Conservation (phyloP, 2,797 vertebrate species). For the Paedocypris micromegethes region DNA sequence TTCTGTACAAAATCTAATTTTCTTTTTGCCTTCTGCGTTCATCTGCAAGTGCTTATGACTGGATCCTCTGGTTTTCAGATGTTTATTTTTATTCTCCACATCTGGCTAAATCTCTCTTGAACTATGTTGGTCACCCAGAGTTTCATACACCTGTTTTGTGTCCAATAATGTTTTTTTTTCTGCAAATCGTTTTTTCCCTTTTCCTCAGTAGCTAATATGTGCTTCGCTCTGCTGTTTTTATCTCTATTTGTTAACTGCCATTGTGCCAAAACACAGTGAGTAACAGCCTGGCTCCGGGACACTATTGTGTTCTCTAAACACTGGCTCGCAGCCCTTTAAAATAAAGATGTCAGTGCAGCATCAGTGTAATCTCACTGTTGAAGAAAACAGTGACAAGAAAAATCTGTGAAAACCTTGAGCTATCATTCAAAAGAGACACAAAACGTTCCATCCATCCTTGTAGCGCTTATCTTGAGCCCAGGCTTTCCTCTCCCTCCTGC, state of each 20-base stretch:
- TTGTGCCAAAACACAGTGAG: conserved; percentile 35
- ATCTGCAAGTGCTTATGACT: conserved; percentile 15
- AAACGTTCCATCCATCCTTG: too few species aligned
- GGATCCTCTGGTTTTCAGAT: conserved; percentile 13
- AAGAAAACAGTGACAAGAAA: conserved; percentile 2
- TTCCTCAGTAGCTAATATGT: neutral
- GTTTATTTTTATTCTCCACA: conserved; percentile 20
- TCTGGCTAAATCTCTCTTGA: conserved; percentile 16
- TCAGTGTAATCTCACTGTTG: conserved; percentile 21
- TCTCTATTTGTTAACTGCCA: conserved; percentile 37
- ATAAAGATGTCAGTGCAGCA: conserved; percentile 40
- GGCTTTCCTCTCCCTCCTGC: too few species aligned
- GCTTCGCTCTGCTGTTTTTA: conserved; percentile 24
- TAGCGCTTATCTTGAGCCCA: too few species aligned
- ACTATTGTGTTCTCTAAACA: conserved; percentile 27
- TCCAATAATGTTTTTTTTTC: conserved; percentile 16
- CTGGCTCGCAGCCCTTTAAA: conserved; percentile 39
- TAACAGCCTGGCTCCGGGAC: conserved; percentile 30
- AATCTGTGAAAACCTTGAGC: neutral
- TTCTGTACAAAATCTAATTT: conserved; percentile 15
- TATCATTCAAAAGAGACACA: neutral
- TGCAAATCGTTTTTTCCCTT: conserved; percentile 2
- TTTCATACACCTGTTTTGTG: conserved; percentile 24
- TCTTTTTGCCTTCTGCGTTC: neutral
- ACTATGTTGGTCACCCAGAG: conserved; percentile 1